phyloP scores from a whole-genome alignment of 1,140 invertebrate species.

The Meloidogyne floridensis region DNA sequence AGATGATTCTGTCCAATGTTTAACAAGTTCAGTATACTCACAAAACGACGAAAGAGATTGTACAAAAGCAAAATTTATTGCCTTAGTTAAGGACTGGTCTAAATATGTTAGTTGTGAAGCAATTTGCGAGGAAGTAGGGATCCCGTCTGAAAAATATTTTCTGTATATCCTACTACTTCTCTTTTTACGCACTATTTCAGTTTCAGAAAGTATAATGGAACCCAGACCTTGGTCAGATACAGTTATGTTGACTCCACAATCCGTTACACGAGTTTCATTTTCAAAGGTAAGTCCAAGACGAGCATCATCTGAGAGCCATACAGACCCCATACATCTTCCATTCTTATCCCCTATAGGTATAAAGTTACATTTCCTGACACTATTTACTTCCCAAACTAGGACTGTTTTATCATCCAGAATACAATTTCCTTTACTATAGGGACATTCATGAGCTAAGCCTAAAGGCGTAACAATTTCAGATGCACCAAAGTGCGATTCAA shows the following conservation, averaged over 20 bases:
- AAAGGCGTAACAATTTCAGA: not conserved
- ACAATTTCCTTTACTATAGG: not conserved
- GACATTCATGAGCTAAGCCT: not conserved
- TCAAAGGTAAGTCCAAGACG: not conserved
- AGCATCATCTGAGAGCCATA: constrained; percentile 11
- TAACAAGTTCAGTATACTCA: not conserved
- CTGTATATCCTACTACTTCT: too few relatives aligned
- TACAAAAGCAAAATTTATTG: not conserved
- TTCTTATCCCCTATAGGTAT: not conserved
- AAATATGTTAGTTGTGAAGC: constrained; percentile 5
- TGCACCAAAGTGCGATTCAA: too few relatives aligned
- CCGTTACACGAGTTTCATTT: not conserved
- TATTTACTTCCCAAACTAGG: not conserved
- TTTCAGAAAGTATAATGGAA: not conserved
- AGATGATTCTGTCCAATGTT: not conserved
- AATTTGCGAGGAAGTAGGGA: not conserved
- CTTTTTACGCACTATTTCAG: too few relatives aligned
- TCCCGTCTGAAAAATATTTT: not conserved
- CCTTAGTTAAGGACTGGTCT: not conserved
- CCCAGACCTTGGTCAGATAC: constrained; percentile 4
- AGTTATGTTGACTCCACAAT: not conserved
- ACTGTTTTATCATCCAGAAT: not conserved
- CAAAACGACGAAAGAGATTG: not conserved
- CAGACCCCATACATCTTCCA: not conserved
- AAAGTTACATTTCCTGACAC: constrained; percentile 3